A percentile compares a stretch with the other conserved stretches of the same genome.
phyloP scores from a whole-genome alignment of 2,888 invertebrate species.

The Cheilosia pagana region DNA sequence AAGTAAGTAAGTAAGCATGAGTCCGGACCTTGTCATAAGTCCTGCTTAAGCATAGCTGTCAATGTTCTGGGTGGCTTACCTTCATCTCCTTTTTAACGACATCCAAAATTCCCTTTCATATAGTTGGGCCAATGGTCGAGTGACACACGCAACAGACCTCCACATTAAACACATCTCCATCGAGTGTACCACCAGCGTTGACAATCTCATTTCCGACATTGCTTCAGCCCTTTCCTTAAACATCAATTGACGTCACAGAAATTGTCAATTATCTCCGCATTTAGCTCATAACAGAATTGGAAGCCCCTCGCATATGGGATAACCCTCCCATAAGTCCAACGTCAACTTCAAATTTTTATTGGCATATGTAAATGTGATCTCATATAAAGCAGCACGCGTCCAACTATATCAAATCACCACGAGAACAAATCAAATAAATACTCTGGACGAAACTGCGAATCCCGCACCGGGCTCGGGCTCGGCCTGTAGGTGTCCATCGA shows the following conservation, averaged over 20 bases:
- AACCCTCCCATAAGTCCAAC: slow-evolving; percentile 18
- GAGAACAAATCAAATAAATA: slow-evolving; percentile 63
- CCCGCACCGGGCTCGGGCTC: slow-evolving; percentile 17
- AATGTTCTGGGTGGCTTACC: too few species aligned
- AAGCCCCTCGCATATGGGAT: slow-evolving; percentile 28
- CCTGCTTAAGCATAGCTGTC: too few species aligned
- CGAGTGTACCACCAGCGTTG: not conserved
- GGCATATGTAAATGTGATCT: slow-evolving; percentile 62
- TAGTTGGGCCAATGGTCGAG: too few species aligned
- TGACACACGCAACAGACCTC: not conserved
- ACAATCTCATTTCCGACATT: not conserved
- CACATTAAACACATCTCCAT: not conserved
- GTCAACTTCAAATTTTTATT: slow-evolving; percentile 57
- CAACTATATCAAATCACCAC: slow-evolving; percentile 69
- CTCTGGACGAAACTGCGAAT: slow-evolving; percentile 14
- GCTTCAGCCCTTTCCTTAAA: not conserved
- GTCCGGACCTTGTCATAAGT: too few species aligned
- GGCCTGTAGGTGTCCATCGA: slow-evolving; percentile 60
- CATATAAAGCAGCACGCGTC: slow-evolving; percentile 73
- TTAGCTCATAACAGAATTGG: slow-evolving; percentile 11
- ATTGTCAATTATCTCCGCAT: slow-evolving; percentile 43
- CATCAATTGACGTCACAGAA: slow-evolving; percentile 13
- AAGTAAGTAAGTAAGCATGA: too few species aligned
- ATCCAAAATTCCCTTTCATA: too few species aligned
- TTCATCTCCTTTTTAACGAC: too few species aligned